phyloP scores from a whole-genome alignment of 2,888 invertebrate species.

The Gastracanthus pulcherrimus region DNA sequence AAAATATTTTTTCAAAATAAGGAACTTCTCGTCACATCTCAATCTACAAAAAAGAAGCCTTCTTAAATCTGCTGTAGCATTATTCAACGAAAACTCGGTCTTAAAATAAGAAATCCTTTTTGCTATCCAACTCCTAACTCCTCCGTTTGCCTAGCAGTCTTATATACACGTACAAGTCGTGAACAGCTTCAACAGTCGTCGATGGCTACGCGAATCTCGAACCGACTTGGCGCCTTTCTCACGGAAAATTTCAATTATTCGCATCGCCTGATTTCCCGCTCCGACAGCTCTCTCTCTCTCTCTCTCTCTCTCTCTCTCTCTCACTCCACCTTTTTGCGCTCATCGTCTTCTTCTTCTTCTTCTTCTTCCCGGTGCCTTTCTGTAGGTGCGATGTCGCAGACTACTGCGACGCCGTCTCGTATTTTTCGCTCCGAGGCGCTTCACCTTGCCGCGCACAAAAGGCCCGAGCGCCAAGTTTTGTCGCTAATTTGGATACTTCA shows the following conservation, averaged over 20 bases:
- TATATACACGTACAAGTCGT: too few species aligned
- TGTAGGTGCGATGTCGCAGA: neutral
- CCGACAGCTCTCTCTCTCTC: slow-evolving; percentile 43
- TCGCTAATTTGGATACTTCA: slow-evolving; percentile 68
- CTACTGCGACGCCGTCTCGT: slow-evolving; percentile 47
- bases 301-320: slow-evolving; percentile 44
- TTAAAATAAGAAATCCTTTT: too few species aligned
- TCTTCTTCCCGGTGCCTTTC: neutral
- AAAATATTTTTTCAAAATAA: too few species aligned
- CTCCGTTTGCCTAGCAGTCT: too few species aligned
- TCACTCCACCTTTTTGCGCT: slow-evolving; percentile 36
- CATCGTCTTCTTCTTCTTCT: slow-evolving; percentile 54
- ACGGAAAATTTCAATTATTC: slow-evolving; percentile 75
- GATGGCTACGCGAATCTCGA: too few species aligned
- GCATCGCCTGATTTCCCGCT: slow-evolving; percentile 69
- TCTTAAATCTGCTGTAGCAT: too few species aligned
- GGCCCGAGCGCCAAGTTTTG: slow-evolving; percentile 60
- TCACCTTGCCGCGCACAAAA: slow-evolving; percentile 3
- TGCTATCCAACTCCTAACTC: too few species aligned
- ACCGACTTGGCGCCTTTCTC: too few species aligned
- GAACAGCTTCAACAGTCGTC: too few species aligned
- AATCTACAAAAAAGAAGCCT: too few species aligned
- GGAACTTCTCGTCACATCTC: too few species aligned
- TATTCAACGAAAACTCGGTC: too few species aligned
- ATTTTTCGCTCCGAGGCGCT: slow-evolving; percentile 55